Evolutionary conservation across 2,888 invertebrate species (phyloP).

Genomic region (Furcula furcula): DNA sequence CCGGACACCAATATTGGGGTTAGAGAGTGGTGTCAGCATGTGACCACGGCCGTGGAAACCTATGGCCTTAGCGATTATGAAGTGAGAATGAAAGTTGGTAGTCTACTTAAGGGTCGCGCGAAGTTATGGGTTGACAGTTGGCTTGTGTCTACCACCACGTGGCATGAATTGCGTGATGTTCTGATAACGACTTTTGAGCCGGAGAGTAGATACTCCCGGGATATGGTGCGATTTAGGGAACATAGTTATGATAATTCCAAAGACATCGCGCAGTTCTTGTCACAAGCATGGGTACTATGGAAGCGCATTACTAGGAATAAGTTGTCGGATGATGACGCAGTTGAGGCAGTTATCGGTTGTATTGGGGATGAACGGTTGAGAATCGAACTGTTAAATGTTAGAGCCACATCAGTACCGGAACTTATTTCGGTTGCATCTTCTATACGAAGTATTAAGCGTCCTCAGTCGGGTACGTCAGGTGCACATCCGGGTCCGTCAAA

Average conservation of each 20-base stretch:
- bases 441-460: conserved; percentile 14
- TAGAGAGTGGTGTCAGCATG: conserved; percentile 25
- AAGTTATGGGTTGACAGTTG: conserved; percentile 30
- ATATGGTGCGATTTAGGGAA: conserved; percentile 25
- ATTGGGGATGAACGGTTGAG: conserved; percentile 21
- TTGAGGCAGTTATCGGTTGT: conserved; percentile 34
- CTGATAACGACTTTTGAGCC: conserved; percentile 27
- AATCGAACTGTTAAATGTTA: conserved; percentile 25
- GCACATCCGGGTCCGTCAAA: conserved; percentile 3
- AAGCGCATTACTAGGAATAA: conserved; percentile 27
- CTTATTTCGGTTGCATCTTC: conserved; percentile 30
- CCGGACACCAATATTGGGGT: conserved; percentile 23
- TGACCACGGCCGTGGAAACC: conserved; percentile 13
- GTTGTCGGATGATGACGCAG: conserved; percentile 18
- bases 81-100: conserved; percentile 25
- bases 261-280: conserved; percentile 29
- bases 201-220: conserved; percentile 30
- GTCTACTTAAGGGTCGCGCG: conserved; percentile 31
- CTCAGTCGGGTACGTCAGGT: conserved; percentile 3
- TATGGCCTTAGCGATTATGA: conserved; percentile 25
- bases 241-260: conserved; percentile 25
- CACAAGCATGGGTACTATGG: conserved; percentile 32
- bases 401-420: conserved; percentile 21
- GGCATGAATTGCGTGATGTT: conserved; percentile 18
- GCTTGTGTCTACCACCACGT: conserved; percentile 27